phyloP scores from a whole-genome alignment of 1,140 invertebrate genomes.

The Magallana ariakensis region DNA sequence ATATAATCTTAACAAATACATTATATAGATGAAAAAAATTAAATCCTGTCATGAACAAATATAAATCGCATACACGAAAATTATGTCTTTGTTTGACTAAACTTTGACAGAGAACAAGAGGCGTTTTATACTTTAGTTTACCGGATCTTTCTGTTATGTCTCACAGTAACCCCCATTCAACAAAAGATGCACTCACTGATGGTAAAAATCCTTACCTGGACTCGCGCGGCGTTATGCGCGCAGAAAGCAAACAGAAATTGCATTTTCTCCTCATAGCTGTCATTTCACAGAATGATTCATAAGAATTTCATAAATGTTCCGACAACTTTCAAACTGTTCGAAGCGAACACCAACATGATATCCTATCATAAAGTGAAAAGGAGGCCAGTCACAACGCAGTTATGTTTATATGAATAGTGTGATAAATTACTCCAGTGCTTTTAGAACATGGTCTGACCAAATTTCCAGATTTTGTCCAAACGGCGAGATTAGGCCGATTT shows the following conservation, averaged over 20 bases:
- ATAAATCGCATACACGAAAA: not conserved
- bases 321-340: not conserved
- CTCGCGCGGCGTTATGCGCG: slow-evolving; percentile 14
- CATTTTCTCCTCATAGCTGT: slow-evolving; percentile 11
- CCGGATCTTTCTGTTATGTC: not conserved
- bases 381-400: not conserved
- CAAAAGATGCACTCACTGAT: not conserved
- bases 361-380: slow-evolving; percentile 25
- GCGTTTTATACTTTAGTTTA: not conserved
- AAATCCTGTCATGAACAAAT: too few species aligned
- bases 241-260: slow-evolving; percentile 22
- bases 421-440: slow-evolving; percentile 28
- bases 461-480: slow-evolving; percentile 3
- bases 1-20: not conserved
- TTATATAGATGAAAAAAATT: not conserved
- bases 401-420: slow-evolving; percentile 29
- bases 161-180: not conserved
- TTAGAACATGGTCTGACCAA: not conserved
- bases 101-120: not conserved
- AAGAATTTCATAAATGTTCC: slow-evolving; percentile 26
- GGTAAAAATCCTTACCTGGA: slow-evolving; percentile 7
- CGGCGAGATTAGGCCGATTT: not conserved
- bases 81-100: slow-evolving; percentile 25
- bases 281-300: slow-evolving; percentile 20
- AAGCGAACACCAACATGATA: slow-evolving; percentile 16